Base-by-base conservation (phyloP, 2,797 vertebrate species). In the Chaetodon trifasciatus region DNA sequence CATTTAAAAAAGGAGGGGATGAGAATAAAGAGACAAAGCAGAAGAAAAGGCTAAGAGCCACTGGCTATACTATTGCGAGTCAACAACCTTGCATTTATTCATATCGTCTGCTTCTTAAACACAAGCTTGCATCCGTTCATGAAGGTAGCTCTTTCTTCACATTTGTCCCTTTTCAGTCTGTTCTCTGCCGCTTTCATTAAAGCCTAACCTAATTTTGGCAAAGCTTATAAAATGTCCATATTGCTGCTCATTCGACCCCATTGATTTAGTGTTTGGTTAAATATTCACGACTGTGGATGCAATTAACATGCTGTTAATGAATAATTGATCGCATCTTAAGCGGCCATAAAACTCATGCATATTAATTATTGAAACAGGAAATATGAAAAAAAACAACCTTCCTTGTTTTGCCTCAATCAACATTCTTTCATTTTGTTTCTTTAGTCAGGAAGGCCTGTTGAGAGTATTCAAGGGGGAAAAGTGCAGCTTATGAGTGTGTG, bases 301-400 rank as follows among this genome's bases (percentile, higher is more conserved):
- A 94, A 94, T 94, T 94, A 94, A 94, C 94, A 94, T 93, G 93
- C 92, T 93, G 94, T 94, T 94, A 94, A 94, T 94, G 93, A 94
- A 94, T 94, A 94, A 94, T 94, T 94, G 93, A 94, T 94, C 86
- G 86, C 91, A 93, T 94, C 93, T 94, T 94, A 94, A 94, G 92
- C 93, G 91, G 87, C 94, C 93, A 94, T 94, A 93, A 94, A 94
- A 90, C 93, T 94, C 93, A 94, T 93, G 94, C 94, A 94, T 94
- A 94, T 94, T 94, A 94, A 94, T 94, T 93, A 94, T 94, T 94
- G 92, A 94, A 94, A 93, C 90, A 88, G 93, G 90, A 94, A 94
- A 94, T 94, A 93, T 92, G 86, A 91, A 83, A 86, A 81, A 93
- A 91, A 91, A 88, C 89, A 91, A 89, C 91, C 87, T 87, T 90